These are phyloP conservation scores for Cosmopolites sordidus DNA, from an alignment of 2,888 invertebrate species.

Conservation along the genomic window DNA sequence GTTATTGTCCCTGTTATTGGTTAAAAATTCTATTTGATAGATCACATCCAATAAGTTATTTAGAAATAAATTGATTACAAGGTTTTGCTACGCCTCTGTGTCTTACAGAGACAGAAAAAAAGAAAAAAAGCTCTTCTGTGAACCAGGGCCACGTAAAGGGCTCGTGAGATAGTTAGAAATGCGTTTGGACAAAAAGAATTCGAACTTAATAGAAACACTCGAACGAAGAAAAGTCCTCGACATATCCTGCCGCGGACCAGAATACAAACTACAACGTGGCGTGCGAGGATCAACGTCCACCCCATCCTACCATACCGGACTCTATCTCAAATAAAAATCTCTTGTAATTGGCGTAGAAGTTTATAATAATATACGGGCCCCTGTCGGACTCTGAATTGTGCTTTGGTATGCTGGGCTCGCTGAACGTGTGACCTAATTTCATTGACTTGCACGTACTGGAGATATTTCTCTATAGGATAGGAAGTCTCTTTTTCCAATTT, in stretches of 20 bases:
- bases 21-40: no score
- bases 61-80: no score
- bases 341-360: no score
- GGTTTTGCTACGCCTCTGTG: background rate
- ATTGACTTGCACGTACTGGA: no score
- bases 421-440: no score
- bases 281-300: conserved; percentile 16
- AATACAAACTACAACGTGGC: conserved; percentile 36
- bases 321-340: background rate
- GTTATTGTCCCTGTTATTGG: no score
- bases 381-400: no score
- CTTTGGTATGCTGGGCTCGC: no score
- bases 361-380: no score
- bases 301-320: background rate
- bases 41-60: no score
- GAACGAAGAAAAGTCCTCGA: conserved; percentile 40
- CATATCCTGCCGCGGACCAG: conserved; percentile 36
- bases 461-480: no score
- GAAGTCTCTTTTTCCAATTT: no score
- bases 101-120: background rate
- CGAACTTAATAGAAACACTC: conserved; percentile 40
- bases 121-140: conserved; percentile 4
- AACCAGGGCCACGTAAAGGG: conserved; percentile 35
- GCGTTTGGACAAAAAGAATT: conserved; percentile 36
- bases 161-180: conserved; percentile 43